phyloP scores from a whole-genome alignment of 2,797 vertebrate genomes.

The Sebastolobus alascanus region DNA sequence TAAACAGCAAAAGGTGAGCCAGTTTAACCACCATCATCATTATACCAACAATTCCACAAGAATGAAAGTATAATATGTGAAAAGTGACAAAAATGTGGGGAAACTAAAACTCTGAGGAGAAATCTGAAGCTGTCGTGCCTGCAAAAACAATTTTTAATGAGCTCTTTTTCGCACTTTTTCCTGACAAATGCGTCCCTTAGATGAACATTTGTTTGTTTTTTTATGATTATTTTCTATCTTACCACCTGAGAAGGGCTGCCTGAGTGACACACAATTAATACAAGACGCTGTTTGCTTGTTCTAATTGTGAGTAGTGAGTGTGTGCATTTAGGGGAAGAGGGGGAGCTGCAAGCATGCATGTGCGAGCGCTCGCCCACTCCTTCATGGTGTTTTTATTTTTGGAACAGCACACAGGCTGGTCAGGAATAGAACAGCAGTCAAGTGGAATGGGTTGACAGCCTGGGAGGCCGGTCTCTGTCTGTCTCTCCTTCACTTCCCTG shows the following conservation, averaged over 20 bases:
- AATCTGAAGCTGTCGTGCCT: not conserved
- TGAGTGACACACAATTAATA: no score
- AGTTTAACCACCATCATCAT: no score
- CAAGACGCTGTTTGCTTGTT: not conserved
- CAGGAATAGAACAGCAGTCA: slow-evolving; percentile 73
- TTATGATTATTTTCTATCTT: not conserved
- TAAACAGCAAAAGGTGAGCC: no score
- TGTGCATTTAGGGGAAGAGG: not conserved
- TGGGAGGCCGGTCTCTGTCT: slow-evolving; percentile 47
- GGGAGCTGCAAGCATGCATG: slow-evolving; percentile 40
- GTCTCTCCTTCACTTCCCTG: slow-evolving; percentile 36
- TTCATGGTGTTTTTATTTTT: slow-evolving; percentile 73
- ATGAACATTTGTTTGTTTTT: not conserved
- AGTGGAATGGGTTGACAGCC: slow-evolving; percentile 60
- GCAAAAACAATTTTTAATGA: not conserved
- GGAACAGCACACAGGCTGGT: slow-evolving; percentile 64
- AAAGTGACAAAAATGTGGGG: not conserved
- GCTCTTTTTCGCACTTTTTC: not conserved
- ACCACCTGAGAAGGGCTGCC: not conserved
- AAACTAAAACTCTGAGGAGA: not conserved
- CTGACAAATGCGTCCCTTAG: not conserved
- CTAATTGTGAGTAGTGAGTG: not conserved
- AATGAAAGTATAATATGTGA: not conserved
- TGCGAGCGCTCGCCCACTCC: slow-evolving; percentile 50
- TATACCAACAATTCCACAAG: no score